Base-by-base conservation (phyloP, 2,888 invertebrate genomes). In the Conistra vaccinii region DNA sequence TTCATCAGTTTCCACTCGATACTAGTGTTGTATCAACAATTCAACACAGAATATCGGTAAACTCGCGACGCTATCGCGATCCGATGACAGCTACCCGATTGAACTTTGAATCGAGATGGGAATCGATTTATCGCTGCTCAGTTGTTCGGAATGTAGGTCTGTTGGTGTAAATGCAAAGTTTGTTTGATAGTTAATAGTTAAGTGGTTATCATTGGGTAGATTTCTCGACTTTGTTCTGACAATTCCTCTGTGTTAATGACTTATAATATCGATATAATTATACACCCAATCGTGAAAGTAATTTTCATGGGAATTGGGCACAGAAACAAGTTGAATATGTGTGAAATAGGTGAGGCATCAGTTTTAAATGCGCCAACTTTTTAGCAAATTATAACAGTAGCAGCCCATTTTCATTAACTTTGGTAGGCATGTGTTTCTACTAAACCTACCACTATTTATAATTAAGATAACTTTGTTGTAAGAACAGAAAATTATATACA, bases 1-100 rank as follows among this genome's bases (percentile, higher is more conserved):
- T 58, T 85, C 88, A 89, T 89, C 90, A 82, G 87, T 89, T 90
- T 91, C 82, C 86, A 81, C 81, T 86, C 83, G 20, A 73, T 76
- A 80, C 76, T 88, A 89, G 87, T 86, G 89, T 83, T 88, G 89
- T 88, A 81, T 84, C 85, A 82, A 88, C 83, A 84, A 55, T 57
- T 69, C 86, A 83, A 89, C 83, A 83, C 73, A 73, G 80, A 84
- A 85, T 90, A 91, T 90, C 90, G 87, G 89, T 91, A 90, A 87
- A 88, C 85, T 76, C 58, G 78, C 85, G 87, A 89, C 85, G 84
- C 85, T 90, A 90, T 91, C 89, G 87, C 68, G 71, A 82, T 86
- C 85, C 87, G 87, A 85, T 89, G 88, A 86, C 89, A 86, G 88
- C 87, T 84, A 80, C 80, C 78, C 84, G 86, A 83, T 85, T 85